These are phyloP conservation scores for Aethes cnicana DNA, from an alignment of 2,888 invertebrate species.

Conservation along the genomic window DNA sequence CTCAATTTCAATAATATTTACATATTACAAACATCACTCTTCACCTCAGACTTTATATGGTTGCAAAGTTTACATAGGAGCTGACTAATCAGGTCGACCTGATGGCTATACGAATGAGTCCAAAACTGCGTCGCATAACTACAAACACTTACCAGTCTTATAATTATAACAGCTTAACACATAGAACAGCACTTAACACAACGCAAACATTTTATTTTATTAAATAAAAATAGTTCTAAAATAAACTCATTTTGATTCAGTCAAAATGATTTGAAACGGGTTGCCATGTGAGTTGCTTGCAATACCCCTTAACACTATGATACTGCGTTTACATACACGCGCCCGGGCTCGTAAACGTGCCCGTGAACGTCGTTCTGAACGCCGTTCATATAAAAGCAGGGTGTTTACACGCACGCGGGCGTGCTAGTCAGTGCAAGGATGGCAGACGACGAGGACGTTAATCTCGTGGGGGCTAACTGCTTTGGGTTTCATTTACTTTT, in stretches of 20 bases:
- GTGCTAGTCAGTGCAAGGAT: too few species aligned
- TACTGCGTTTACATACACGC: too few species aligned
- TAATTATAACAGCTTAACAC: conserved; percentile 6
- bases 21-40: neutral
- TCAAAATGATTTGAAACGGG: conserved; percentile 2
- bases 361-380: too few species aligned
- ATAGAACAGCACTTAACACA: conserved; percentile 13
- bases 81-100: conserved; percentile 42
- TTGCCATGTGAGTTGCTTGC: neutral
- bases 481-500: too few species aligned
- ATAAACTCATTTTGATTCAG: conserved; percentile 10
- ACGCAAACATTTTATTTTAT: conserved; percentile 9
- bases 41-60: conserved; percentile 21
- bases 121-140: too few species aligned
- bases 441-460: too few species aligned
- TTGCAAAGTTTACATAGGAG: conserved; percentile 27
- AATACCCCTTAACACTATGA: too few species aligned
- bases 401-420: too few species aligned
- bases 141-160: conserved; percentile 41
- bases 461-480: too few species aligned
- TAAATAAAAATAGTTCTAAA: conserved; percentile 1
- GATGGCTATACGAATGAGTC: too few species aligned
- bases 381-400: too few species aligned
- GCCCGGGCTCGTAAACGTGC: too few species aligned
- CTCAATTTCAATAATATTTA: neutral